These are phyloP conservation scores for Beris morrisii DNA, from an alignment of 2,888 invertebrate genomes.

Conservation along the genomic window DNA sequence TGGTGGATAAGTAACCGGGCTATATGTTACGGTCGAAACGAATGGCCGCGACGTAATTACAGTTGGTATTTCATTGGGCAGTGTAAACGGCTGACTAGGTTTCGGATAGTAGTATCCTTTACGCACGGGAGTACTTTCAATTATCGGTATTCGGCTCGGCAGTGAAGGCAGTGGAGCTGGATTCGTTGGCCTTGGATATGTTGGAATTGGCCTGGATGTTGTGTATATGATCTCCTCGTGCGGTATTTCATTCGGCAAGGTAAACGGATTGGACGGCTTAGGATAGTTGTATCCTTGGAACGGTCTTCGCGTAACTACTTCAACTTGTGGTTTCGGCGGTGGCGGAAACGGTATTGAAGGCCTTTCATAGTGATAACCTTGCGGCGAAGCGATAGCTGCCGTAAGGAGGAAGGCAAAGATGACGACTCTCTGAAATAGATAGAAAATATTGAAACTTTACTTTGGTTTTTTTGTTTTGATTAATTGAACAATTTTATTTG, in stretches of 20 bases:
- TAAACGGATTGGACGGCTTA: neutral
- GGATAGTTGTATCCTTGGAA: conserved; percentile 7
- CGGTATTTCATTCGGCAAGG: conserved; percentile 2
- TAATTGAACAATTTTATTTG: too few species aligned
- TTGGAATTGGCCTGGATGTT: neutral
- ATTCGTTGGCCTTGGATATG: neutral
- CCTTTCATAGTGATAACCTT: conserved; percentile 18
- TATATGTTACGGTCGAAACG: neutral
- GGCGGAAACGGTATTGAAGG: conserved; percentile 19
- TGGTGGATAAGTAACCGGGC: too few species aligned
- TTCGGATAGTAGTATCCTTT: conserved; percentile 8
- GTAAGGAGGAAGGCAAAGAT: neutral
- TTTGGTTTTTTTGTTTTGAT: too few species aligned
- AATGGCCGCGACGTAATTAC: neutral
- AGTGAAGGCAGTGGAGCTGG: too few species aligned
- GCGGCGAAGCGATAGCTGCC: conserved; percentile 5
- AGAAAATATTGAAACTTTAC: too few species aligned
- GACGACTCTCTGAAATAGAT: too few species aligned
- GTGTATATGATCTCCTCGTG: neutral
- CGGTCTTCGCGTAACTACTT: conserved; percentile 1
- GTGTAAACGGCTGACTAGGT: neutral
- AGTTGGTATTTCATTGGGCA: conserved; percentile 3
- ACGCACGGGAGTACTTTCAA: too few species aligned
- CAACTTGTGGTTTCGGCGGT: conserved; percentile 9
- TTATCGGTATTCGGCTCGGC: too few species aligned